These are phyloP conservation scores for Sebastes kiyomatsui DNA, from an alignment of 2,797 vertebrate genomes.

Conservation along the genomic window DNA sequence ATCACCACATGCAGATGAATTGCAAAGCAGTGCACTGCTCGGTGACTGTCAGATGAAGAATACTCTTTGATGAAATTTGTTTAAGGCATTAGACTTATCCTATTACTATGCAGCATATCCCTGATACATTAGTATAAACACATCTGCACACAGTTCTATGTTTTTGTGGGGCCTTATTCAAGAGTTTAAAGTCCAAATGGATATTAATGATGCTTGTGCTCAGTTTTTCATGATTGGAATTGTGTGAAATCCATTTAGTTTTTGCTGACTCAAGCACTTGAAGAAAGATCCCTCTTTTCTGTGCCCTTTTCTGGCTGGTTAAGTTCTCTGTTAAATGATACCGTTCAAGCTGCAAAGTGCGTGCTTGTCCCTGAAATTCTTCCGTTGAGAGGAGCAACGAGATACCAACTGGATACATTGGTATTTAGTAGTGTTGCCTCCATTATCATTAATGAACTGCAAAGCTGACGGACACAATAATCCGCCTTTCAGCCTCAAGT, in stretches of 20 bases:
- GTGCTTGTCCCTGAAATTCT: conserved; percentile 56
- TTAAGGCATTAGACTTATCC: background rate
- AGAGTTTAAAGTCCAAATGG: background rate
- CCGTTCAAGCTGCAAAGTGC: conserved; percentile 24
- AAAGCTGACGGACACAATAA: conserved; percentile 28
- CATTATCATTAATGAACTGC: conserved; percentile 47
- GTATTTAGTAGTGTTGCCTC: conserved; percentile 56
- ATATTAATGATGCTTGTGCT: conserved; percentile 1
- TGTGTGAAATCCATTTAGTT: conserved; percentile 12
- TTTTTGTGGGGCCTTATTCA: background rate
- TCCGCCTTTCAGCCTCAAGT: conserved; percentile 1
- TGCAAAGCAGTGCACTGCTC: background rate
- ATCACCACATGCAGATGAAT: conserved; percentile 3
- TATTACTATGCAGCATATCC: background rate
- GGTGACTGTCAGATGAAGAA: background rate
- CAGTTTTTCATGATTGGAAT: background rate
- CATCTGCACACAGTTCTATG: background rate
- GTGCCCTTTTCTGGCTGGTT: conserved; percentile 21
- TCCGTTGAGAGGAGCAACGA: conserved; percentile 56
- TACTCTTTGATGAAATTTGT: background rate
- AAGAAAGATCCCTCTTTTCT: conserved; percentile 5
- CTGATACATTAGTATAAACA: background rate
- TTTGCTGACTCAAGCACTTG: conserved; percentile 24
- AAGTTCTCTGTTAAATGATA: conserved; percentile 40
- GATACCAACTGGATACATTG: conserved; percentile 51